Evolutionary conservation across 2,113 vertebrate species (phyloP).

Genomic region (Prochilodus magdalenae): DNA sequence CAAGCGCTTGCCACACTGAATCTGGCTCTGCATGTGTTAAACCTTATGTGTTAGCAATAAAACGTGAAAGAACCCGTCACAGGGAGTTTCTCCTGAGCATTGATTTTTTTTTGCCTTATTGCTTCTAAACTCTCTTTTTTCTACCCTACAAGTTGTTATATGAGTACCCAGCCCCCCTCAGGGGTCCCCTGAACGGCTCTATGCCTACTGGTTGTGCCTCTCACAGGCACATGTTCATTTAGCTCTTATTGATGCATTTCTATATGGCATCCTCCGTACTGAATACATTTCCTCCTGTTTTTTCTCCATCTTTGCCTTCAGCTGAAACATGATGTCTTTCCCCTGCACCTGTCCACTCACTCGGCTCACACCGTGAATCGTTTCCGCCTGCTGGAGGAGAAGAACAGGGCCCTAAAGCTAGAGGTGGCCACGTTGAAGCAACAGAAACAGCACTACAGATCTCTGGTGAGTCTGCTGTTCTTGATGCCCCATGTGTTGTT

Average conservation of each 20-base stretch:
- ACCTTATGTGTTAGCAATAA: background rate
- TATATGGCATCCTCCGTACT: slow-evolving; percentile 11
- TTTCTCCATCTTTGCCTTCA: slow-evolving; percentile 56
- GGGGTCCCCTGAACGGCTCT: slow-evolving; percentile 2
- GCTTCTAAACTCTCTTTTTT: slow-evolving; percentile 8
- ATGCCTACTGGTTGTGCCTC: background rate
- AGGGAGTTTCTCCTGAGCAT: slow-evolving; percentile 10
- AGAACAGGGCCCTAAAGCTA: slow-evolving; percentile 62
- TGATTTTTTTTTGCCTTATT: slow-evolving; percentile 26
- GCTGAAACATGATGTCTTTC: slow-evolving; percentile 73
- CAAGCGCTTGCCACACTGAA: slow-evolving; percentile 31
- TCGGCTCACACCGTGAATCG: slow-evolving; percentile 59
- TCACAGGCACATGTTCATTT: slow-evolving; percentile 12
- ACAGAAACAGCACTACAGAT: slow-evolving; percentile 62
- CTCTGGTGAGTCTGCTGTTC: slow-evolving; percentile 67
- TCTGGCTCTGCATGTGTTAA: slow-evolving; percentile 33
- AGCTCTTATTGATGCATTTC: slow-evolving; percentile 11
- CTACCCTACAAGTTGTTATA: background rate
- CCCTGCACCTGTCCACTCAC: slow-evolving; percentile 62
- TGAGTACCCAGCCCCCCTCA: background rate
- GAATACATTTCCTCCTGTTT: background rate
- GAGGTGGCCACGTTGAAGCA: slow-evolving; percentile 70
- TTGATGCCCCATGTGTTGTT: background rate
- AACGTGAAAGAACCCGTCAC: slow-evolving; percentile 5
- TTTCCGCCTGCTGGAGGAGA: slow-evolving; percentile 69